Conservation (phyloP, 2,888 invertebrate genomes). For the Linnaemya tessellans region DNA sequence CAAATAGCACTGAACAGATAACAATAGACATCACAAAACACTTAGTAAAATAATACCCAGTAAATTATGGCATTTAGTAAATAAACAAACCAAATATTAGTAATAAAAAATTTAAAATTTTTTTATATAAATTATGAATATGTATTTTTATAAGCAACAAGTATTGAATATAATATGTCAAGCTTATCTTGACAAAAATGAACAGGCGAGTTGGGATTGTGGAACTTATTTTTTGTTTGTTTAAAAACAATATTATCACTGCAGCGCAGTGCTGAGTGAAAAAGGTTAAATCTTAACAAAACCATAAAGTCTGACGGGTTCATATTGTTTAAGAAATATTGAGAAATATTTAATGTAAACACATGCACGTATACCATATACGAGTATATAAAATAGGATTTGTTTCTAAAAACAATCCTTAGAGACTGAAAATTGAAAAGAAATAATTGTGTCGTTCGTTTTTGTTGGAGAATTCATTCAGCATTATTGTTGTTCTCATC, state of each 20-base stretch:
- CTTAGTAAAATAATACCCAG: not conserved
- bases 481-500: conserved; percentile 45
- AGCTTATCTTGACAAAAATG: conserved; percentile 54
- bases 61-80: conserved; percentile 56
- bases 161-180: conserved; percentile 48
- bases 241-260: not conserved
- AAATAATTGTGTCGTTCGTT: conserved; percentile 57
- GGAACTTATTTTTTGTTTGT: not conserved
- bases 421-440: conserved; percentile 51
- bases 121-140: not conserved
- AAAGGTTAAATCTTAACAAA: conserved; percentile 63
- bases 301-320: conserved; percentile 58
- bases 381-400: conserved; percentile 51
- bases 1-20: not conserved
- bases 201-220: conserved; percentile 13
- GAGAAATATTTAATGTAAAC: not conserved
- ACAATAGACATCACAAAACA: not conserved
- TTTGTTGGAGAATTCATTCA: conserved; percentile 44
- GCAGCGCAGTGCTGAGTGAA: conserved; percentile 57
- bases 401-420: conserved; percentile 56
- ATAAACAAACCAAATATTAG: conserved; percentile 58
- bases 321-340: not conserved
- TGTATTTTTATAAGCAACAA: conserved; percentile 46
- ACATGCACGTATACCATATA: no score
- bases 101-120: not conserved